Percentiles rank a stretch among this genome's conserved stretches.
Evolutionary conservation across 2,113 vertebrate genomes (phyloP).

Genomic region (Scophthalmus maximus): DNA sequence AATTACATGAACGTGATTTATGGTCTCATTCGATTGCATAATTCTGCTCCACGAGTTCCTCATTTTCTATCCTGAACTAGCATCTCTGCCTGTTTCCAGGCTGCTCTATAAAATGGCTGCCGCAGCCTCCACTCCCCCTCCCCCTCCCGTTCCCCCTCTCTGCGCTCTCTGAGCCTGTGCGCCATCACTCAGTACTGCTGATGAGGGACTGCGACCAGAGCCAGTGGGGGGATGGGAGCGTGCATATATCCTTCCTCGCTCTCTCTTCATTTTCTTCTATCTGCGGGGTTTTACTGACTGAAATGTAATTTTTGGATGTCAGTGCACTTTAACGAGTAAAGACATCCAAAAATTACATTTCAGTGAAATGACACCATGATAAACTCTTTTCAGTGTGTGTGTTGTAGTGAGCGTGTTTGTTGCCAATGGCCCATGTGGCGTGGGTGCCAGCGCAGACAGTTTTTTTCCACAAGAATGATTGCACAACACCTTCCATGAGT

Average conservation of each 20-base stretch:
- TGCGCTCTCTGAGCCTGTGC: slow-evolving; percentile 66
- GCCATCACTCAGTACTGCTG: slow-evolving; percentile 76
- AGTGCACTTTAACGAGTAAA: too few relatives aligned
- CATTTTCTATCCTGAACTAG: slow-evolving; percentile 38
- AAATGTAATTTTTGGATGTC: background rate
- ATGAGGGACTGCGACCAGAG: slow-evolving; percentile 70
- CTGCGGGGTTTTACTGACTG: slow-evolving; percentile 8
- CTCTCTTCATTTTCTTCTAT: slow-evolving; percentile 29
- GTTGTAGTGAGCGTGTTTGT: slow-evolving; percentile 15
- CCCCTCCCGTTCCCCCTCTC: slow-evolving; percentile 59
- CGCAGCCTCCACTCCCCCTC: slow-evolving; percentile 63
- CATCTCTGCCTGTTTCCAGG: slow-evolving; percentile 70
- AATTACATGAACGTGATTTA: background rate
- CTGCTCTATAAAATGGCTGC: slow-evolving; percentile 81
- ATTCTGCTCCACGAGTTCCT: slow-evolving; percentile 14
- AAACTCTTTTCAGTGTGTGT: slow-evolving; percentile 11
- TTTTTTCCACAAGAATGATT: slow-evolving; percentile 62
- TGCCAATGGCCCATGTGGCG: slow-evolving; percentile 22
- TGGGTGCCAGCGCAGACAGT: slow-evolving; percentile 37
- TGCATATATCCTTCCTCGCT: slow-evolving; percentile 42
- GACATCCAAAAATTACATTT: too few relatives aligned
- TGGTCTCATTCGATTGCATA: slow-evolving; percentile 3
- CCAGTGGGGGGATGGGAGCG: slow-evolving; percentile 62
- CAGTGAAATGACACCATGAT: background rate
- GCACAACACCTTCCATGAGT: slow-evolving; percentile 71